Conservation (phyloP, 2,797 vertebrate genomes). For the Sphaeramia orbicularis region DNA sequence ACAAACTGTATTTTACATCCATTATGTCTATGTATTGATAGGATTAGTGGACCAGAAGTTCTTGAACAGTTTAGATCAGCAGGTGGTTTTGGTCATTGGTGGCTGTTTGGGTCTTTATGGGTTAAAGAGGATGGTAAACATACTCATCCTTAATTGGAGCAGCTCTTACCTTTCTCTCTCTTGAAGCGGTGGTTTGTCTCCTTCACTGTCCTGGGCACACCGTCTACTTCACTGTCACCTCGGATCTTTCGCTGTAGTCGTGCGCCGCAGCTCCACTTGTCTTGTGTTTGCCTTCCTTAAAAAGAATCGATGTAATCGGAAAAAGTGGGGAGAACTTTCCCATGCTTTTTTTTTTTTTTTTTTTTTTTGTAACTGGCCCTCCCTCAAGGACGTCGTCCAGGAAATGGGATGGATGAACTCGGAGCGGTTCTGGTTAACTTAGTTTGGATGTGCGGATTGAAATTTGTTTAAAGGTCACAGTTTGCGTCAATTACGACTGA, state of each 20-base stretch:
- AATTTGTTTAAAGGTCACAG: constrained; percentile 1
- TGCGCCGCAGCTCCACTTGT: constrained; percentile 2
- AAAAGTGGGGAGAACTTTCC: constrained; percentile 83
- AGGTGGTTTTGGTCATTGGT: too few relatives aligned
- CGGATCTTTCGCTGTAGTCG: constrained; percentile 1
- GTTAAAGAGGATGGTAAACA: too few relatives aligned
- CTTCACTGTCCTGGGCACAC: constrained; percentile 16
- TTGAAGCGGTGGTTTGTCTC: constrained; percentile 51
- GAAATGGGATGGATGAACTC: constrained; percentile 82
- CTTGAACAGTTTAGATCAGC: too few relatives aligned
- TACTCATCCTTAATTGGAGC: neutral
- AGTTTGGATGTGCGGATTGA: constrained; percentile 1
- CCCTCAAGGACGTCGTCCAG: constrained; percentile 84
- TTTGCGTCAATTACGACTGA: constrained; percentile 17
- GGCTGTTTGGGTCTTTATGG: too few relatives aligned
- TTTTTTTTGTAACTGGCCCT: constrained; percentile 56
- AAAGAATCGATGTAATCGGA: constrained; percentile 71
- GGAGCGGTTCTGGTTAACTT: constrained; percentile 51
- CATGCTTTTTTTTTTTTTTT: constrained; percentile 62
- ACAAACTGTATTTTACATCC: too few relatives aligned
- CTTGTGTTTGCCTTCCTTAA: constrained; percentile 51
- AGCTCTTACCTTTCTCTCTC: constrained; percentile 71
- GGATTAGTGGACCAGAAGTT: too few relatives aligned
- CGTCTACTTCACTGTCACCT: neutral
- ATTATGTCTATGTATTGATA: too few relatives aligned